These are phyloP conservation scores for Athrips mouffetella DNA, from an alignment of 2,888 invertebrate genomes.

Conservation along the genomic window DNA sequence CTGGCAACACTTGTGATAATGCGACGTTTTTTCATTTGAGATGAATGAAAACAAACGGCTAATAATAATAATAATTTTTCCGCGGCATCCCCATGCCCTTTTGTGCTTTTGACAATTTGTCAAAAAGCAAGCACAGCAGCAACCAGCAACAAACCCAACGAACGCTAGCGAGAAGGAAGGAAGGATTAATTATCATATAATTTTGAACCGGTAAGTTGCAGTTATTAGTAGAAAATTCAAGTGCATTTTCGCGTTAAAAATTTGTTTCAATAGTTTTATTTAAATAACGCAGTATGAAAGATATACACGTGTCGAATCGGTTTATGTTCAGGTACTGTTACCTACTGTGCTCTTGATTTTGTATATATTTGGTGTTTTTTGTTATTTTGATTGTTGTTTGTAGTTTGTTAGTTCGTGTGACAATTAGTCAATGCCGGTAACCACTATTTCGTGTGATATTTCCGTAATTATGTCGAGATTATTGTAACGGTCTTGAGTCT, in stretches of 20 bases:
- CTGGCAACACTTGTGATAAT: constrained; percentile 32
- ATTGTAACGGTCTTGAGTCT: background rate
- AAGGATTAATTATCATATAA: constrained; percentile 18
- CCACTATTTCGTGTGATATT: background rate
- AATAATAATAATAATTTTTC: constrained; percentile 41
- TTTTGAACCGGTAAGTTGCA: constrained; percentile 26
- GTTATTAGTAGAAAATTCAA: background rate
- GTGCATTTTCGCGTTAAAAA: background rate
- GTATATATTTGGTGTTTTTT: background rate
- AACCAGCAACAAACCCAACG: too few relatives aligned
- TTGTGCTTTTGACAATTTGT: constrained; percentile 21
- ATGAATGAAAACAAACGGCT: constrained; percentile 34
- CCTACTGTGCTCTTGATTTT: background rate
- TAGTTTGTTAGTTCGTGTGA: background rate
- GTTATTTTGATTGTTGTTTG: background rate
- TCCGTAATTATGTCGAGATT: background rate
- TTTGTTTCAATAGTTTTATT: background rate
- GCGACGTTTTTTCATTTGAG: constrained; percentile 31
- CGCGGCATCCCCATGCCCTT: constrained; percentile 43
- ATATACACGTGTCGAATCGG: constrained; percentile 10
- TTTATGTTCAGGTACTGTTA: too few relatives aligned
- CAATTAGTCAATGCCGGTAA: background rate
- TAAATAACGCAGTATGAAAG: background rate
- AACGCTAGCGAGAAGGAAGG: too few relatives aligned
- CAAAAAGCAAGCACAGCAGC: too few relatives aligned